phyloP scores from a whole-genome alignment of 2,113 vertebrate species.

The Alexandromys fortis region DNA sequence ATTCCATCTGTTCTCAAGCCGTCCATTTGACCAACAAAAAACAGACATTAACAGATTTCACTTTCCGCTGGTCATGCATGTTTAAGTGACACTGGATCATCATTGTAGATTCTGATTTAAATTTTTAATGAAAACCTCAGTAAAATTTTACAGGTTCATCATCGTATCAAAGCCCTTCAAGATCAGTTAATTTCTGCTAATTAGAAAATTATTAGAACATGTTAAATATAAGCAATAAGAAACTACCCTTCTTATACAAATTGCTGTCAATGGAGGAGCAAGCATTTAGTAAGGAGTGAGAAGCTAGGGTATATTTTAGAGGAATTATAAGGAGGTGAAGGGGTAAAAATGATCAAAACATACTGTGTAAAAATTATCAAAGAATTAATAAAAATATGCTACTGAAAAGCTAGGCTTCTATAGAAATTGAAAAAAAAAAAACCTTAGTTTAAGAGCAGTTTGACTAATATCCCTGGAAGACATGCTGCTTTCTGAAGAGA shows the following conservation, averaged over 20 bases:
- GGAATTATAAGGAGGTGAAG: not conserved
- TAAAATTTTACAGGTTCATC: not conserved
- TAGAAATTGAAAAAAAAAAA: not conserved
- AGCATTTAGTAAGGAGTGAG: not conserved
- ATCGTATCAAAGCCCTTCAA: slow-evolving; percentile 6
- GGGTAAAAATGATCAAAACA: too few species aligned
- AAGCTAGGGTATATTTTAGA: not conserved
- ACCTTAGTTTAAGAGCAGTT: not conserved
- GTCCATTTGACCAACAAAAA: not conserved
- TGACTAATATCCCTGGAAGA: not conserved
- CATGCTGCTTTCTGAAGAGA: not conserved
- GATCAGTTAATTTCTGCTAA: not conserved
- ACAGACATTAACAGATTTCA: not conserved
- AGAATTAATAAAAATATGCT: not conserved
- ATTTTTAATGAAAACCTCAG: not conserved
- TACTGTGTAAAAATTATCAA: not conserved
- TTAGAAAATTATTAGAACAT: not conserved
- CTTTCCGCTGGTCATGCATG: not conserved
- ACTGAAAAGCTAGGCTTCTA: not conserved
- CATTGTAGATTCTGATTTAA: slow-evolving; percentile 32
- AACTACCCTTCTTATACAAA: not conserved
- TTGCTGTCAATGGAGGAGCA: not conserved
- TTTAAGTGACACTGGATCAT: not conserved
- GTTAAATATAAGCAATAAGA: not conserved
- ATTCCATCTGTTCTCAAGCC: not conserved